phyloP scores from a whole-genome alignment of 1,140 invertebrate genomes.

The Tetramorium alpestre region DNA sequence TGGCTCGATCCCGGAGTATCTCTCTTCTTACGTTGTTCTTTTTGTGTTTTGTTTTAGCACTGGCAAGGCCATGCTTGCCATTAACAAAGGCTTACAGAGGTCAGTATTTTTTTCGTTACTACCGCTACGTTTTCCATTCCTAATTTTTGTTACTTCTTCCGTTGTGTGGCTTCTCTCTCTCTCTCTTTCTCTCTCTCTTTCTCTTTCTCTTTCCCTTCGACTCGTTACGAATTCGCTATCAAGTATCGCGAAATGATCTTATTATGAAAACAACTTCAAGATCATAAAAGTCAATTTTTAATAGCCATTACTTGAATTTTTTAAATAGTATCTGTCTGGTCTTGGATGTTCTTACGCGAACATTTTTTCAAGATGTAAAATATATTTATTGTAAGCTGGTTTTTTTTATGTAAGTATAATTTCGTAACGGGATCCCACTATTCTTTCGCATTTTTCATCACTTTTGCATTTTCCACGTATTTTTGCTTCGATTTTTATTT shows the following conservation, averaged over 20 bases:
- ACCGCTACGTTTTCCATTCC: conserved; percentile 69
- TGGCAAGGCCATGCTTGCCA: conserved; percentile 94
- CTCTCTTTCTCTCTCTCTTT: conserved; percentile 39
- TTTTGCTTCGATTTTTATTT: conserved; percentile 34
- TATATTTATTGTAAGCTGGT: neutral
- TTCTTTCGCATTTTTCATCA: conserved; percentile 22
- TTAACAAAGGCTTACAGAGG: conserved; percentile 95
- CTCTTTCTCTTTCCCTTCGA: neutral
- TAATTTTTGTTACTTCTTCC: conserved; percentile 61
- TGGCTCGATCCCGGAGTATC: conserved; percentile 76
- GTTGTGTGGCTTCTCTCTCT: conserved; percentile 58
- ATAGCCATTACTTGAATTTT: neutral
- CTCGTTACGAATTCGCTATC: conserved; percentile 41
- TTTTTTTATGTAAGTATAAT: conserved; percentile 3
- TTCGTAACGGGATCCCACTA: conserved; percentile 33
- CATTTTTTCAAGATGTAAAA: neutral
- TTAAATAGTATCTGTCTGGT: neutral
- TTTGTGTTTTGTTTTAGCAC: conserved; percentile 89
- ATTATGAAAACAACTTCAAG: neutral
- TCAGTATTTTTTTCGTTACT: conserved; percentile 88
- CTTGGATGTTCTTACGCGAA: neutral
- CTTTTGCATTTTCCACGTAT: conserved; percentile 28
- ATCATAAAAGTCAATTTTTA: neutral
- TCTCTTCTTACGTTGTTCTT: conserved; percentile 86
- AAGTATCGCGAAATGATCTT: conserved; percentile 2